phyloP scores from a whole-genome alignment of 2,888 invertebrate genomes.

The Orthosia incerta region DNA sequence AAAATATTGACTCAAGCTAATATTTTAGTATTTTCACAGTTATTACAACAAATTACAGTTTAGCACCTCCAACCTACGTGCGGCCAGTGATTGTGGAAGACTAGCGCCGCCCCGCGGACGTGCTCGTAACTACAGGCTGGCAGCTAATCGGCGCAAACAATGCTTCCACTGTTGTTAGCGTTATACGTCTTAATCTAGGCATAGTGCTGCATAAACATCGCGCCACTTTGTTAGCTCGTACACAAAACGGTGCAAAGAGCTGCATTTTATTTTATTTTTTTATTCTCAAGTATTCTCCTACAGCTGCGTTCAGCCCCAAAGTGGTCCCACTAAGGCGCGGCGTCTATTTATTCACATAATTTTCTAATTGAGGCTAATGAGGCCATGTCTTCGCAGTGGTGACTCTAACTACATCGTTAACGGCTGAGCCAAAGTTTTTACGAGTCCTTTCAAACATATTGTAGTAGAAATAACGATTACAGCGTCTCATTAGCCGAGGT shows the following conservation, averaged over 20 bases:
- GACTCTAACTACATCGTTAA: slow-evolving; percentile 47
- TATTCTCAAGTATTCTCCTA: neutral
- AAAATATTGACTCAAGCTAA: slow-evolving; percentile 24
- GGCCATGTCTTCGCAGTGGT: slow-evolving; percentile 30
- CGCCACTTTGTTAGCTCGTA: neutral
- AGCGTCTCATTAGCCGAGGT: slow-evolving; percentile 48
- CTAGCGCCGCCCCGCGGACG: slow-evolving; percentile 23
- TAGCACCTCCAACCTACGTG: slow-evolving; percentile 51
- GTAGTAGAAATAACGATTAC: slow-evolving; percentile 54
- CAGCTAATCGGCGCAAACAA: slow-evolving; percentile 52
- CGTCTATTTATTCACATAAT: slow-evolving; percentile 36
- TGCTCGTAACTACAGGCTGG: slow-evolving; percentile 5
- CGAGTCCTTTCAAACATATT: slow-evolving; percentile 53
- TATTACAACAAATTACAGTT: slow-evolving; percentile 51
- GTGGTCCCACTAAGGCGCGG: neutral
- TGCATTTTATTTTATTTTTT: slow-evolving; percentile 11
- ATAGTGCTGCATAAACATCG: neutral
- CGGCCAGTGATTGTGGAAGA: slow-evolving; percentile 40
- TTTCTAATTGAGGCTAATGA: slow-evolving; percentile 49
- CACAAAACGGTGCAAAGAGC: neutral
- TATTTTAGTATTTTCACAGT: slow-evolving; percentile 38
- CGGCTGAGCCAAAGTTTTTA: slow-evolving; percentile 43
- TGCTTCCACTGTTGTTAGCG: slow-evolving; percentile 12
- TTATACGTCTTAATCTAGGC: slow-evolving; percentile 43
- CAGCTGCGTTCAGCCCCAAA: neutral